Evolutionary conservation across 2,113 vertebrate genomes (phyloP).

Genomic region (Eulemur macaco): DNA sequence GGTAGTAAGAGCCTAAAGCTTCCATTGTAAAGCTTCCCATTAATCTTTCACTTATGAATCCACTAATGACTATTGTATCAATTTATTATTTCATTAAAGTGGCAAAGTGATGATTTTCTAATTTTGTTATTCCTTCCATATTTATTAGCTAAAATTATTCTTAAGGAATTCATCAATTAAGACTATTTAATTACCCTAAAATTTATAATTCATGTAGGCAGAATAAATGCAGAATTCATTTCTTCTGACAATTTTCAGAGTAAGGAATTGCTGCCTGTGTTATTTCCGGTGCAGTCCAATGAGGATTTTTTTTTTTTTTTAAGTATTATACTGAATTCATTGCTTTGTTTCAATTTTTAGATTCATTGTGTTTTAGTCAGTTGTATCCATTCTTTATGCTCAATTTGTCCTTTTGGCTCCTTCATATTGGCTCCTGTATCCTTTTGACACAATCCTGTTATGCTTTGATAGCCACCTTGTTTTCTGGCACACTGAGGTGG

Average conservation of each 20-base stretch:
- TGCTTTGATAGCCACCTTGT: neutral
- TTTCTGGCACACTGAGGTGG: neutral
- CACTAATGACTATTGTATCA: neutral
- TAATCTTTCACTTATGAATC: neutral
- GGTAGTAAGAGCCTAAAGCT: neutral
- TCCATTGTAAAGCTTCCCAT: neutral
- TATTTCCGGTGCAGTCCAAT: neutral
- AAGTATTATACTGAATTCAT: neutral
- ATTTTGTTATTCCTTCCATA: neutral
- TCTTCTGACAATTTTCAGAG: neutral
- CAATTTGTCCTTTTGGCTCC: neutral
- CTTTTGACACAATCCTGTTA: neutral
- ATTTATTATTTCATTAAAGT: conserved; percentile 40
- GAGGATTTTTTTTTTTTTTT: neutral
- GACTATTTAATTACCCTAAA: conserved; percentile 2
- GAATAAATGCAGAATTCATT: neutral
- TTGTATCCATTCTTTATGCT: neutral
- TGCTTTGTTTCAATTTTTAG: neutral
- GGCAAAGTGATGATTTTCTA: conserved; percentile 6
- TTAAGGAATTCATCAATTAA: neutral
- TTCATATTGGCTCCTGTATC: neutral
- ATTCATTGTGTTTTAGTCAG: neutral
- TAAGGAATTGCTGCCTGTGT: neutral
- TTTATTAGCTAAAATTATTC: conserved; percentile 2
- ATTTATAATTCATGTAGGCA: neutral